A percentile compares a stretch with the other conserved stretches of the same genome.
These are phyloP conservation scores for Ispidina lecontei DNA, from an alignment of 2,797 vertebrate genomes.

Conservation along the genomic window DNA sequence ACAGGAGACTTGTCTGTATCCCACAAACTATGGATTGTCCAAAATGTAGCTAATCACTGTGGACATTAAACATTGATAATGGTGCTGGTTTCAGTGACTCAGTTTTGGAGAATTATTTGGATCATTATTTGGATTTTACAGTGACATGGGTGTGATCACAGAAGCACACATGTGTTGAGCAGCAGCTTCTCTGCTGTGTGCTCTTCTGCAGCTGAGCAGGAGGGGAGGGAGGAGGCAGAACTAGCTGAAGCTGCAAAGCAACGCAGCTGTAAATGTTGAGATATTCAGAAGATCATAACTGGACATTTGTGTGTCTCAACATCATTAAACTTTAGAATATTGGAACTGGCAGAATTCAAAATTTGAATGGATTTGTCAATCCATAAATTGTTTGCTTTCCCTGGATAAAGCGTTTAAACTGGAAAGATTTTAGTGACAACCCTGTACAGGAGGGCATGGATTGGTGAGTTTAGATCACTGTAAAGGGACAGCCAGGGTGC, in stretches of 20 bases:
- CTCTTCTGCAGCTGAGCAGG: neutral
- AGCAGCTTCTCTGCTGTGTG: neutral
- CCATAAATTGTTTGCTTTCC: neutral
- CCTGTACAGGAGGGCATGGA: neutral
- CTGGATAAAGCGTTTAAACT: neutral
- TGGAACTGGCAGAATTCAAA: neutral
- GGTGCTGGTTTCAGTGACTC: neutral
- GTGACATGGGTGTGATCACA: neutral
- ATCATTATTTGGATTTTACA: neutral
- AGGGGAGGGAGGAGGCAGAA: neutral
- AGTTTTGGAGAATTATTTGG: neutral
- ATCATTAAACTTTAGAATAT: neutral
- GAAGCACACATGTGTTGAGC: neutral
- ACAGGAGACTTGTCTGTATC: neutral
- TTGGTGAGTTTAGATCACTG: neutral
- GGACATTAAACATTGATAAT: neutral
- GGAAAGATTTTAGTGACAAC: neutral
- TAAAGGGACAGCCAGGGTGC: neutral
- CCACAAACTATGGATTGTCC: neutral
- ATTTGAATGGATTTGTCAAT: neutral
- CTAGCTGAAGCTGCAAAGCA: neutral
- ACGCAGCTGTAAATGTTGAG: neutral
- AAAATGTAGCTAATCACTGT: neutral
- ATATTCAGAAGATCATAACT: neutral
- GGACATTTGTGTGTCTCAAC: neutral